Evolutionary conservation across 2,888 invertebrate genomes (phyloP), one percentile per base, ranked within the genome.

Genomic region (Myathropa florea): DNA sequence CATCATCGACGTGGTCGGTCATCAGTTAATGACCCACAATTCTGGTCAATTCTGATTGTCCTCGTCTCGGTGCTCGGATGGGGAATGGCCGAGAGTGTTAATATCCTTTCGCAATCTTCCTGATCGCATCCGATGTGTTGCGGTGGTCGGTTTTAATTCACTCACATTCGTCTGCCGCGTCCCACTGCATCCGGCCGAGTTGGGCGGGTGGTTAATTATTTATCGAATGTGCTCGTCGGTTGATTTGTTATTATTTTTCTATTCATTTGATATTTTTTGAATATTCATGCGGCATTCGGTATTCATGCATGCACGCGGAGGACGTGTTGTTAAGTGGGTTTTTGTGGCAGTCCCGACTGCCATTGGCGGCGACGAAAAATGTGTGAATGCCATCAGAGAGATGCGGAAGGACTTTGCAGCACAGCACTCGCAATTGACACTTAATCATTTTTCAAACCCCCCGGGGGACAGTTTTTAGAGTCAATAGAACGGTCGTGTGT

Each of bases 21-120:
- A 86, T 82, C 86, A 75, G 75, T 86, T 86, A 86, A 83, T 86
- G 86, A 75, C 83, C 82, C 78, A 71, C 82, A 82, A 75, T 82
- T 70, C 72, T 68, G 76, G 57, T 61, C 63, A 46, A 18, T 18
- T 46, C 21, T 59, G 33, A 36, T 59, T 36, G 57, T 60, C 75
- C 23, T 57, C 26, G 53, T 30, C 21, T 21, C 21, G 21, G 55
- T 14, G 18, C 30, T 67, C 30, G 55, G 18, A 36, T 18, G 24
- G 18, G 46, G 55, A 73, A 72, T 57, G 46, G 53, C 18, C 67
- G 75, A 64, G 75, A 81, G 83, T 79, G 82, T 86, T 86, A 86
- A 86, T 86, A 82, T 82, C n/a, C n/a, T n/a, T n/a, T n/a, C n/a
- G n/a, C n/a, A n/a, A n/a, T n/a, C 70, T 82, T 78, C 61, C 73